These are phyloP conservation scores for Xerus inauris DNA, from an alignment of 2,113 vertebrate genomes.

Conservation along the genomic window DNA sequence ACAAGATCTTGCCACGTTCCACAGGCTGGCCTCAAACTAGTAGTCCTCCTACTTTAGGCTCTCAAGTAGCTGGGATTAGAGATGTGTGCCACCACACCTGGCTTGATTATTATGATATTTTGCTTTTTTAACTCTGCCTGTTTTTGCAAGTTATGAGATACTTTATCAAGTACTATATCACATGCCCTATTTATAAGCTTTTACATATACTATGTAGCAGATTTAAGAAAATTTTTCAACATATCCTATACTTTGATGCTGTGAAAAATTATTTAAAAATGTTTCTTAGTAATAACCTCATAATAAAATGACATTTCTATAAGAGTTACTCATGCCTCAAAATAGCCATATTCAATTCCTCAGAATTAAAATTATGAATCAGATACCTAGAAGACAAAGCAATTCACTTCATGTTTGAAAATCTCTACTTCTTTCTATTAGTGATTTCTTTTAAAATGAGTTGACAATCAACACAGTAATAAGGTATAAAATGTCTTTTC, in stretches of 20 bases:
- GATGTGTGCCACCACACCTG: too few species aligned
- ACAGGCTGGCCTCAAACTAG: too few species aligned
- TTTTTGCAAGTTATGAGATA: background rate
- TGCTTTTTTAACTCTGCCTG: background rate
- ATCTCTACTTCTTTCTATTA: background rate
- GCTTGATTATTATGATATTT: constrained; percentile 4
- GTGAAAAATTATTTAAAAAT: background rate
- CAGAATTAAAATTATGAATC: background rate
- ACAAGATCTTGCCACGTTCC: too few species aligned
- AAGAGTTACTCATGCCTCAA: background rate
- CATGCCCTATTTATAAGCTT: background rate
- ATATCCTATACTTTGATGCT: background rate
- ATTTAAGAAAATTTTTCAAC: background rate
- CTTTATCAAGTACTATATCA: background rate
- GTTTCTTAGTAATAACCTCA: background rate
- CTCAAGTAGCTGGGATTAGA: too few species aligned
- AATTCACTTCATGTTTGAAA: background rate
- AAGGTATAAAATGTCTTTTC: background rate
- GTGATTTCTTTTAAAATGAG: background rate
- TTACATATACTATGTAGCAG: background rate
- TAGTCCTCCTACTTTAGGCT: too few species aligned
- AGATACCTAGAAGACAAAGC: background rate
- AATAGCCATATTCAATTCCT: background rate
- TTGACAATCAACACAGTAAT: background rate
- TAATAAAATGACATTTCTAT: background rate